Conservation (phyloP, 2,888 invertebrate genomes). For the Adineta ricciae region DNA sequence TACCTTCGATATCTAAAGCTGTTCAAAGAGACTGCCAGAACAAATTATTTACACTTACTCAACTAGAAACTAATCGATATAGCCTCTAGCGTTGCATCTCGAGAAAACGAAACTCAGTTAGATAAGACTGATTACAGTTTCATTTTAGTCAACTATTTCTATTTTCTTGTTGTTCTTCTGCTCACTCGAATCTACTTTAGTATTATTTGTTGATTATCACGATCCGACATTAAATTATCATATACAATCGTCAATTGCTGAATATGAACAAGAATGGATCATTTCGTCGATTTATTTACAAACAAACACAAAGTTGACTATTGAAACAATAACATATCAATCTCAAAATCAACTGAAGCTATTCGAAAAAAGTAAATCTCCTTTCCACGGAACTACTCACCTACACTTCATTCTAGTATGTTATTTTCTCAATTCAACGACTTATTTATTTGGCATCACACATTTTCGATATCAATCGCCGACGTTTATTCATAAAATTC, state of each 20-base stretch:
- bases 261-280: not conserved
- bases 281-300: not conserved
- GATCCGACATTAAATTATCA: not conserved
- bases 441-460: not conserved
- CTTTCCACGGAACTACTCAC: not conserved
- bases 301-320: not conserved
- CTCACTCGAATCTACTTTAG: not conserved
- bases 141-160: too few relatives aligned
- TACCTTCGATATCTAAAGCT: not conserved
- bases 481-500: not conserved
- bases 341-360: not conserved
- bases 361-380: not conserved
- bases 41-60: not conserved
- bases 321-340: not conserved
- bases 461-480: not conserved
- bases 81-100: not conserved
- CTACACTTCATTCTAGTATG: not conserved
- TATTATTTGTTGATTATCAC: not conserved
- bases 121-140: too few relatives aligned
- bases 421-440: not conserved
- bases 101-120: not conserved
- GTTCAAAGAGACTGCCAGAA: not conserved
- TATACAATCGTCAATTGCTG: not conserved
- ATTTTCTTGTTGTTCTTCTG: too few relatives aligned
- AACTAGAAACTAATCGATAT: not conserved